A percentile compares a stretch with the other conserved stretches of the same genome.
Evolutionary conservation across 2,888 invertebrate species (phyloP).

Genomic region (Tetramorium bicarinatum): DNA sequence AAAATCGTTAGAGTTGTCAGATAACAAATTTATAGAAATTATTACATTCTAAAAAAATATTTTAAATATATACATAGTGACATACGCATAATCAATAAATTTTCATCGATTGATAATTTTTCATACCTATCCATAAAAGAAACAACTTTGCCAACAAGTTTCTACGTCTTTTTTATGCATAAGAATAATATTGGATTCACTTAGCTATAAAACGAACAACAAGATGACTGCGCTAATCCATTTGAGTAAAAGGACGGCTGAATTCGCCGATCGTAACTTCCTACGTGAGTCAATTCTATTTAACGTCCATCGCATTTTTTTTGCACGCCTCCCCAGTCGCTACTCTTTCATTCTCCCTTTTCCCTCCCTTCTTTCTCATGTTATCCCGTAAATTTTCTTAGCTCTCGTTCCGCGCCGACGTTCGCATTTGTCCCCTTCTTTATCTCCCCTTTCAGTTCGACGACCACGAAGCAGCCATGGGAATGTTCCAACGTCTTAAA

Average conservation of each 20-base stretch:
- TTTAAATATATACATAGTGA: neutral
- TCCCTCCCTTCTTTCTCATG: neutral
- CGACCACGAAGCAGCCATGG: slow-evolving; percentile 52
- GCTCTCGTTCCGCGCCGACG: slow-evolving; percentile 24
- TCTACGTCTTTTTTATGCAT: neutral
- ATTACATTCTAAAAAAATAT: neutral
- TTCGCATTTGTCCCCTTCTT: slow-evolving; percentile 63
- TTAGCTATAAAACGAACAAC: neutral
- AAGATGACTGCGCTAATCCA: neutral
- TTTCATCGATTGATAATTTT: neutral
- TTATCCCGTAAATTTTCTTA: slow-evolving; percentile 58
- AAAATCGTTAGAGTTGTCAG: neutral
- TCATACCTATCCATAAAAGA: neutral
- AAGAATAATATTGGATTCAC: neutral
- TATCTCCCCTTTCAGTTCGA: slow-evolving; percentile 69
- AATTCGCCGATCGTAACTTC: slow-evolving; percentile 54
- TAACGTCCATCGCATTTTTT: slow-evolving; percentile 46
- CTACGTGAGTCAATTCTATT: slow-evolving; percentile 58
- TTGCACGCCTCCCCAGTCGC: slow-evolving; percentile 31
- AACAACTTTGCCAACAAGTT: neutral
- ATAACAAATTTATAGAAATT: neutral
- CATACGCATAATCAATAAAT: neutral
- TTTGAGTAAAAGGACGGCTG: slow-evolving; percentile 9
- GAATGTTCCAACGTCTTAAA: slow-evolving; percentile 63
- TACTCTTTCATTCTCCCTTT: slow-evolving; percentile 22